A percentile compares a stretch with the other conserved stretches of the same genome.
Evolutionary conservation across 1,140 invertebrate species (phyloP).

Genomic region (Lethocerus indicus): DNA sequence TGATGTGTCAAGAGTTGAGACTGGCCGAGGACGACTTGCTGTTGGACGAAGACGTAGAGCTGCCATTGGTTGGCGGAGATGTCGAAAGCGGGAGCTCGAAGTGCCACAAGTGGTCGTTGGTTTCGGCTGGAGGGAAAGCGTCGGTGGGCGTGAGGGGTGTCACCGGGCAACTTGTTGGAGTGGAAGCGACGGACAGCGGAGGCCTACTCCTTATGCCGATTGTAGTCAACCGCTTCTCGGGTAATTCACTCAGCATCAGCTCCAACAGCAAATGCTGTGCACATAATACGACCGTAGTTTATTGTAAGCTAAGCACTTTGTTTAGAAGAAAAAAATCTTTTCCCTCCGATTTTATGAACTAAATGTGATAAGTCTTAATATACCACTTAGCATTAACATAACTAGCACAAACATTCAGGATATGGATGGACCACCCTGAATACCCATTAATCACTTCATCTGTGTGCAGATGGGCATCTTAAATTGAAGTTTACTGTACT

Average conservation of each 20-base stretch:
- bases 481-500: background rate
- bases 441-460: background rate
- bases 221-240: conserved; percentile 55
- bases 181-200: too few species aligned
- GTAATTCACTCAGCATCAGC: conserved; percentile 56
- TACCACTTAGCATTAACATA: background rate
- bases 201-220: conserved; percentile 40
- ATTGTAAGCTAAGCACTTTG: background rate
- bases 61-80: too few species aligned
- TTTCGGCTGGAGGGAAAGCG: too few species aligned
- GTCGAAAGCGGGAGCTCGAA: too few species aligned
- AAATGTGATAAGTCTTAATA: background rate
- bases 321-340: background rate
- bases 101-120: too few species aligned
- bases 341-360: background rate
- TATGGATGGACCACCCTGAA: background rate
- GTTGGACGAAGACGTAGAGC: too few species aligned
- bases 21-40: too few species aligned
- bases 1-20: too few species aligned
- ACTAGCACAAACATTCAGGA: background rate
- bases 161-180: too few species aligned
- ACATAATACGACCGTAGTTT: conserved; percentile 14
- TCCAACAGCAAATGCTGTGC: conserved; percentile 52
- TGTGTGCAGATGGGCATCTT: background rate
- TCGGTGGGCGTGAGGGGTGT: too few species aligned